Evolutionary conservation across 2,888 invertebrate genomes (phyloP), one percentile per base, ranked within the genome.

Genomic region (Synergus itoensis): DNA sequence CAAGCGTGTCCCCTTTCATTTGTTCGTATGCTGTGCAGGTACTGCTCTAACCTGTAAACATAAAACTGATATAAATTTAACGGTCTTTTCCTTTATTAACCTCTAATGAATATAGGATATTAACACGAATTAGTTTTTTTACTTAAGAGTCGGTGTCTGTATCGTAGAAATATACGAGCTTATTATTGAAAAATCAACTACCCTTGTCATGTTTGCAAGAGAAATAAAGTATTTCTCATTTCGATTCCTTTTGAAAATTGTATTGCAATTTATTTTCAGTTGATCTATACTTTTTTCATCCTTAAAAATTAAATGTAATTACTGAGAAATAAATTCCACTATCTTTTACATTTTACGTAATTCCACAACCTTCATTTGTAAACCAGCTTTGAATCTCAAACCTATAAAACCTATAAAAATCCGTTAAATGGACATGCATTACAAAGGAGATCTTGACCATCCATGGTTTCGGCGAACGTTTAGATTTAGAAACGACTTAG

Each of bases 401-500:
- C 2, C 57, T 9, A 18, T 57, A 9, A 57, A 57, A 57, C 9
- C 57, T 9, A 18, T 57, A 9, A 57, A 57, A 57, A 57, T 18
- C 57, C 57, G 57, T 57, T 7, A 8, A 18, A 18, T 57, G 8
- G 48, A 18, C 9, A 18, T 57, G 2, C 18, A 57, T 8, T 18
- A 18, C 57, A 57, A 57, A 18, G 57, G 9, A 57, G 18, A 43
- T 48, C 45, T 4, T 48, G 45, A 48, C 14, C 45, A 48, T 48
- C 14, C 14, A 16, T 48, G 16, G 14, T 16, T 16, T 4, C 16
- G 4, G 5, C 16, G 16, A 48, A 14, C 45, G 45, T 48, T 48
- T 48, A 48, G 45, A 48, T 48, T 48, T 48, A 48, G 45, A 48
- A 21, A 79, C 83, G 81, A 77, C 69, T 76, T 75, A 81, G 79